Conservation (phyloP, 2,888 invertebrate genomes). For the Cheilosia soror region DNA sequence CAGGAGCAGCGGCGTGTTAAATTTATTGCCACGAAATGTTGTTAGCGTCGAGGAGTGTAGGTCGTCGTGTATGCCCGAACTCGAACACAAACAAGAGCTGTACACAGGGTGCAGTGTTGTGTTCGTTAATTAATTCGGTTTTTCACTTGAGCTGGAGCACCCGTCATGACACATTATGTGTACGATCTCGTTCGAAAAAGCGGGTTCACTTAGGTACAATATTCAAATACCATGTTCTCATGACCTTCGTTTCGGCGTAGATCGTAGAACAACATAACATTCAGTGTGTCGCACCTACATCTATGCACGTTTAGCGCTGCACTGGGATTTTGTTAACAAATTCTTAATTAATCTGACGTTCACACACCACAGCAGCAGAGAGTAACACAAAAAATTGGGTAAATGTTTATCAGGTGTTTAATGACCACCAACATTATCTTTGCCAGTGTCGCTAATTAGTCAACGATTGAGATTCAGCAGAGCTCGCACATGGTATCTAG, state of each 20-base stretch:
- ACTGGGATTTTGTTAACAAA: slow-evolving; percentile 19
- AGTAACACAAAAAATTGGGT: not conserved
- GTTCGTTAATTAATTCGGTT: slow-evolving; percentile 64
- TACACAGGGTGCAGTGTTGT: slow-evolving; percentile 60
- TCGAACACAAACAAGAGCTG: not conserved
- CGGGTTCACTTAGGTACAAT: slow-evolving; percentile 13
- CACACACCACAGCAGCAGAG: not conserved
- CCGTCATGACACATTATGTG: slow-evolving; percentile 15
- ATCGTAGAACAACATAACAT: slow-evolving; percentile 3
- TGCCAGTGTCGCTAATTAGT: slow-evolving; percentile 48
- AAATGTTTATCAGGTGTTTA: slow-evolving; percentile 64
- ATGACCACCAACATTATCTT: slow-evolving; percentile 40
- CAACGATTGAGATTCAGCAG: slow-evolving; percentile 10
- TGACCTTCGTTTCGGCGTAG: slow-evolving; percentile 49
- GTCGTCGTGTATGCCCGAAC: slow-evolving; percentile 10
- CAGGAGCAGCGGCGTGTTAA: slow-evolving; percentile 56
- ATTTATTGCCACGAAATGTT: slow-evolving; percentile 66
- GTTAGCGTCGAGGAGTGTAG: slow-evolving; percentile 43
- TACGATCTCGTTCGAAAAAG: not conserved
- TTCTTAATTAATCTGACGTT: slow-evolving; percentile 23
- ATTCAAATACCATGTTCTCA: slow-evolving; percentile 71
- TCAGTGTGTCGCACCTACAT: slow-evolving; percentile 19
- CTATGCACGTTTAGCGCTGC: not conserved
- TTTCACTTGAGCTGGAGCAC: slow-evolving; percentile 8
- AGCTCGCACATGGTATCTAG: slow-evolving; percentile 3